These are phyloP conservation scores for Pseudolaguvia tuberculata DNA, from an alignment of 2,113 vertebrate genomes.

Conservation along the genomic window DNA sequence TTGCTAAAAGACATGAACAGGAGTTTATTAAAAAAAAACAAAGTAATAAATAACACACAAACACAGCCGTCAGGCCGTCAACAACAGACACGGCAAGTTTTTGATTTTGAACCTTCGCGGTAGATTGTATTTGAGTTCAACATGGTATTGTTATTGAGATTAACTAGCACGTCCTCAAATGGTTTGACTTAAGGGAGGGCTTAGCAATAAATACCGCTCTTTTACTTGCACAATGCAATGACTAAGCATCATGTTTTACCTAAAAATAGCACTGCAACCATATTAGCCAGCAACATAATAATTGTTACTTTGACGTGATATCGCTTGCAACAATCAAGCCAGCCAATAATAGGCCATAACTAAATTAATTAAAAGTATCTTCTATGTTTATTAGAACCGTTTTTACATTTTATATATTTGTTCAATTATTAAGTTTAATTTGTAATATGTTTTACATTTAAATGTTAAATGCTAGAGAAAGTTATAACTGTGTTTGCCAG, in stretches of 20 bases:
- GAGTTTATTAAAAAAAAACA: background rate
- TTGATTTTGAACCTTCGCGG: too few species aligned
- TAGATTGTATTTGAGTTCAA: background rate
- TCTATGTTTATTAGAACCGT: too few species aligned
- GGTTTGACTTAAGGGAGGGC: too few species aligned
- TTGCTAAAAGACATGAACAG: background rate
- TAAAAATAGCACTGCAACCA: background rate
- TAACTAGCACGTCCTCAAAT: background rate
- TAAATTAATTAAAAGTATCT: too few species aligned
- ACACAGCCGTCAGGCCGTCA: slow-evolving; percentile 2
- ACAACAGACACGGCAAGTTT: background rate
- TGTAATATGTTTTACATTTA: background rate
- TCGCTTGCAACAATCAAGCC: too few species aligned
- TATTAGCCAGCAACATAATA: background rate
- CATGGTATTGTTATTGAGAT: background rate
- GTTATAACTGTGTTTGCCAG: background rate
- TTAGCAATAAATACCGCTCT: background rate
- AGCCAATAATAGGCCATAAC: too few species aligned
- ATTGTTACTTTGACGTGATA: background rate
- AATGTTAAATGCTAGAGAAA: too few species aligned
- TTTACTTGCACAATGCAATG: background rate
- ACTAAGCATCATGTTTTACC: background rate
- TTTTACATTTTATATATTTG: background rate
- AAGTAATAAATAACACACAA: slow-evolving; percentile 22
- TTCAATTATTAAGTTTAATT: background rate